These are phyloP conservation scores for Pristionchus japonicus DNA, from an alignment of 2,888 invertebrate species.

Conservation along the genomic window DNA sequence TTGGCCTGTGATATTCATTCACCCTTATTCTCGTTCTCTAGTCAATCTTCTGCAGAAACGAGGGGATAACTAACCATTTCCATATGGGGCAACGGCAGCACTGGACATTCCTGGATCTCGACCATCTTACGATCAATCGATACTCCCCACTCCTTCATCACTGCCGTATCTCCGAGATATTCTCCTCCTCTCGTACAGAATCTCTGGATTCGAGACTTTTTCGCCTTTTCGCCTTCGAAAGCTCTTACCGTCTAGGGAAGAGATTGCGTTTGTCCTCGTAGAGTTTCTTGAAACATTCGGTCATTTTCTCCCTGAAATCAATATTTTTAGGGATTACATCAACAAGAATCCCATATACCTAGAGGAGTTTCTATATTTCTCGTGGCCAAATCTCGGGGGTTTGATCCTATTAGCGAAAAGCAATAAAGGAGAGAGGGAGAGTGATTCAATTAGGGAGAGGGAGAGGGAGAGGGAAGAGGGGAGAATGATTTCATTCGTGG, in stretches of 20 bases:
- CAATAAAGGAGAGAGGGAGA: too few species aligned
- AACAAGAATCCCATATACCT: too few species aligned
- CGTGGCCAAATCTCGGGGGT: too few species aligned
- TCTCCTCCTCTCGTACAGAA: background rate
- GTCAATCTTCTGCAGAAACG: background rate
- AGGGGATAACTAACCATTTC: background rate
- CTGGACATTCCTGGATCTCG: background rate
- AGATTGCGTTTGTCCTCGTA: background rate
- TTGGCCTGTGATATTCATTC: background rate
- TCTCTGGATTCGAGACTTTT: background rate
- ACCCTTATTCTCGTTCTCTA: background rate
- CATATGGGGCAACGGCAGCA: background rate
- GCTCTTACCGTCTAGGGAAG: background rate
- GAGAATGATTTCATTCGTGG: too few species aligned
- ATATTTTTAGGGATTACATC: too few species aligned
- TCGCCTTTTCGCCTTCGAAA: background rate
- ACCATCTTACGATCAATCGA: conserved; percentile 4
- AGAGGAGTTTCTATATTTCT: too few species aligned
- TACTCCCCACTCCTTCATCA: background rate
- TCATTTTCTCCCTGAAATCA: background rate
- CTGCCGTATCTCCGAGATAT: background rate
- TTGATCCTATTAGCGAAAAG: too few species aligned
- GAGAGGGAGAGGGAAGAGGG: too few species aligned
- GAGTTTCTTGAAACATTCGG: background rate
- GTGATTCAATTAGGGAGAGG: too few species aligned